Base-by-base conservation (phyloP, 2,797 vertebrate species). In the Sphenodon punctatus region DNA sequence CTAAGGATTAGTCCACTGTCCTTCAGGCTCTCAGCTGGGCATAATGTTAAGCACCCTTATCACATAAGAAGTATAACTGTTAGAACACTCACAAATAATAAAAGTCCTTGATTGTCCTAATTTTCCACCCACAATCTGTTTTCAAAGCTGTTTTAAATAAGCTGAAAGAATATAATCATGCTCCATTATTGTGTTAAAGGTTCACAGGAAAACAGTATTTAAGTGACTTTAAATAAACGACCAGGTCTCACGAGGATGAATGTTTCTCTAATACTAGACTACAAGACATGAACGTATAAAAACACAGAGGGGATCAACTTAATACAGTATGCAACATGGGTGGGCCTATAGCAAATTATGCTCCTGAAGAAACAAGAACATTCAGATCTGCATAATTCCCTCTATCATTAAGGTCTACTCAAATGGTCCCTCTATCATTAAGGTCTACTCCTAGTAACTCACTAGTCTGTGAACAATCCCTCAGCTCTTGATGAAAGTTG, bases 301-400 rank as follows among this genome's bases (percentile, higher is more conserved):
- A 19, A 10, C 5, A 25, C 46, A 30, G 41, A 80, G 70, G 48
- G 68, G 59, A 82, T 38, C 3, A 67, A 27, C 34, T 61, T 78
- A 84, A 65, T 72, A 77, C 63, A 82, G 67, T 70, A n/a, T 17
- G 66, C 13, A 68, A n/a, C 43, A 43, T 23, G n/a, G 76, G 80
- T 27, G 4, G 20, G 25, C 72, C 41, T 10, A 80, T 15, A 61
- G 53, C 10, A 70, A 79, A 73, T 48, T 75, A 41, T 7, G 59
- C 27, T 72, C 56, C 14, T 30, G 16, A 66, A 71, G 39, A 78
- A 84, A 48, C 20, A 84, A 87, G 27, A 78, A 82, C 41, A 20
- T 22, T 75, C 72, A 19, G 70, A 63, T 59, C 39, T 32, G 5
- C 56, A 25, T 65, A 68, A 77, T 19, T 49, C 59, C 19, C 8